A percentile compares a stretch with the other conserved stretches of the same genome.
Conservation (phyloP, 1,140 invertebrate genomes). For the Scaptomyza graminum region DNA sequence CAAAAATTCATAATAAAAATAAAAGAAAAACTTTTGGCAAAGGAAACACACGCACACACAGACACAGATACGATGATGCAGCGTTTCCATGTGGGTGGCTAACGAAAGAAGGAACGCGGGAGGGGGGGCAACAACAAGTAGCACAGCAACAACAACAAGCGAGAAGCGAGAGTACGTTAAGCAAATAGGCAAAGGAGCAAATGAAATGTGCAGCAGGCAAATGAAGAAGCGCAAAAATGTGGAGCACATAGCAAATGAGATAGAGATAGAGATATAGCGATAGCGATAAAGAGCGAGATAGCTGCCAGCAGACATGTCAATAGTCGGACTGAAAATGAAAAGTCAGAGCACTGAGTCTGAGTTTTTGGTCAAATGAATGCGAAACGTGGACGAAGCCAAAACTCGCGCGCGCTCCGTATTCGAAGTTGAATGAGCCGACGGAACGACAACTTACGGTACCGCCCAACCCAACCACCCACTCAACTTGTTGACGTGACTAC, state of each 20-base stretch:
- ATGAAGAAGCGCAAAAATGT: constrained; percentile 68
- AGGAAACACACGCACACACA: constrained; percentile 31
- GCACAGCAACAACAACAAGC: constrained; percentile 52
- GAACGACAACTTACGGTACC: constrained; percentile 20
- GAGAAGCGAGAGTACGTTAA: constrained; percentile 53
- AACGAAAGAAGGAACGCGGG: background rate
- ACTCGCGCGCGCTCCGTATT: constrained; percentile 28
- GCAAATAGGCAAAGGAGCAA: constrained; percentile 69
- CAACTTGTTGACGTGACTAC: constrained; percentile 62
- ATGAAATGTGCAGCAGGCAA: constrained; percentile 60
- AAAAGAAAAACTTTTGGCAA: constrained; percentile 25
- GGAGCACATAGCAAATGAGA: constrained; percentile 47
- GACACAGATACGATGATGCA: constrained; percentile 45
- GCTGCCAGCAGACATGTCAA: constrained; percentile 26
- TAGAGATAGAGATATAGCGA: constrained; percentile 8
- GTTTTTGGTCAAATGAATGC: constrained; percentile 46
- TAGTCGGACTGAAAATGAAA: constrained; percentile 61
- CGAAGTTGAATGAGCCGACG: constrained; percentile 61
- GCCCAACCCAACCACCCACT: constrained; percentile 19
- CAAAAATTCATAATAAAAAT: background rate
- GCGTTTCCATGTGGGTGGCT: constrained; percentile 31
- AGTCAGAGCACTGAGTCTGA: constrained; percentile 36
- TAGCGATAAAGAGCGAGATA: background rate
- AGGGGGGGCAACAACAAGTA: constrained; percentile 36
- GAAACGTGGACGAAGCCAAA: constrained; percentile 16